Percentiles rank a stretch among this genome's conserved stretches.
phyloP scores from a whole-genome alignment of 2,113 vertebrate genomes.

The Trichechus manatus region DNA sequence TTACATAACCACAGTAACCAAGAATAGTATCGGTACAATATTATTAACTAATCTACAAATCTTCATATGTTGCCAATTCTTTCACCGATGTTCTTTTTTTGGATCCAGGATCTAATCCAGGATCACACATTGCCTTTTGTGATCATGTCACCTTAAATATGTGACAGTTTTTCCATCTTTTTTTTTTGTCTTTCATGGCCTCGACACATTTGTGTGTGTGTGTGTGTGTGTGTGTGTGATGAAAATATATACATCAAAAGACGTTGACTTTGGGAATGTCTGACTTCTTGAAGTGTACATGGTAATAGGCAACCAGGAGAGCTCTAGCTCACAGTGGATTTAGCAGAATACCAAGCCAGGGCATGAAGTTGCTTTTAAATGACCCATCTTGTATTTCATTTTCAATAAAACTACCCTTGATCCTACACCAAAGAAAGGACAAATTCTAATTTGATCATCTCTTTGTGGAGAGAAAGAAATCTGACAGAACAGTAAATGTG shows the following conservation, averaged over 20 bases:
- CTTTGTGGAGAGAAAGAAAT: conserved; percentile 17
- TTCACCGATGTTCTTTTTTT: conserved; percentile 6
- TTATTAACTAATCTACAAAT: conserved; percentile 3
- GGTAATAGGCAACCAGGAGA: not conserved
- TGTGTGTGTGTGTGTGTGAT: not conserved
- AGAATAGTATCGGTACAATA: not conserved
- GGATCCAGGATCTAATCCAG: not conserved
- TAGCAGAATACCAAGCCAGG: conserved; percentile 20
- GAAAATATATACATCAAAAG: not conserved
- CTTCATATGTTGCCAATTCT: conserved; percentile 18
- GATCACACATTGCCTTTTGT: not conserved
- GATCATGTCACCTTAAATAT: not conserved
- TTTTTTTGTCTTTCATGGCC: conserved; percentile 15
- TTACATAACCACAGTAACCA: conserved; percentile 11
- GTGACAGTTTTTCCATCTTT: not conserved
- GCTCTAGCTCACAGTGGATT: not conserved
- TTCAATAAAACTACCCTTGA: conserved; percentile 53
- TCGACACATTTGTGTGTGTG: not conserved
- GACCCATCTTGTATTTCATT: conserved; percentile 35
- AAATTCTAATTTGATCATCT: conserved; percentile 40
- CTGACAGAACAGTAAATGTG: not conserved
- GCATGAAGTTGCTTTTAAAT: conserved; percentile 47
- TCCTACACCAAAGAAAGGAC: not conserved
- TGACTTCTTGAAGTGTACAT: not conserved
- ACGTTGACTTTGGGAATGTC: conserved; percentile 52